These are phyloP conservation scores for Indicator maculatus DNA, from an alignment of 2,113 vertebrate species.

Conservation along the genomic window DNA sequence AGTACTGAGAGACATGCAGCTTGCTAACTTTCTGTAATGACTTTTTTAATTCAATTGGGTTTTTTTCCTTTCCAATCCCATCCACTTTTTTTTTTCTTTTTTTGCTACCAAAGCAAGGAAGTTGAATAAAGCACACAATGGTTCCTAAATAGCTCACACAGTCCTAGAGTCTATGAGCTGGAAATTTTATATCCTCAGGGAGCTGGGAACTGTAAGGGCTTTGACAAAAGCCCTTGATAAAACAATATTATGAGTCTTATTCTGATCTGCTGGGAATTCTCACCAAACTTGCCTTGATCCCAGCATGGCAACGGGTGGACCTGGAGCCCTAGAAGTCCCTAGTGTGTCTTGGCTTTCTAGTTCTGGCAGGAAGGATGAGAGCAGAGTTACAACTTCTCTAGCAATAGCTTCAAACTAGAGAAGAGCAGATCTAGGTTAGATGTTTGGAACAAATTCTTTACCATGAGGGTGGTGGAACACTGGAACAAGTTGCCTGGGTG, in stretches of 20 bases:
- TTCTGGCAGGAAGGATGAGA: background rate
- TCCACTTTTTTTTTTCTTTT: background rate
- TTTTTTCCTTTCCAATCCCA: background rate
- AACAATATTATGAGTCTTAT: background rate
- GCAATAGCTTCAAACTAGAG: too few species aligned
- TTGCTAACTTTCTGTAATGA: background rate
- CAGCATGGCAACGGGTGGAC: background rate
- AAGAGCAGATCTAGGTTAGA: too few species aligned
- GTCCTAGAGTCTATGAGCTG: background rate
- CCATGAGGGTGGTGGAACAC: too few species aligned
- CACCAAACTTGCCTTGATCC: background rate
- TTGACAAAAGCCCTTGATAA: background rate
- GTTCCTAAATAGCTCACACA: background rate
- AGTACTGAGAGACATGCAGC: background rate
- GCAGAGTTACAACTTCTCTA: background rate
- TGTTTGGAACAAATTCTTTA: too few species aligned
- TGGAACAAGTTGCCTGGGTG: too few species aligned
- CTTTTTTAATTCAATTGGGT: background rate
- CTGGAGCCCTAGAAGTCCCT: background rate
- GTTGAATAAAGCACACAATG: background rate
- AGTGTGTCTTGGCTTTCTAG: background rate
- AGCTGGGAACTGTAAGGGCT: background rate
- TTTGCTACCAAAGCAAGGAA: constrained; percentile 8
- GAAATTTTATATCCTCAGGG: background rate
- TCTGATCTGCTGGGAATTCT: background rate